These are phyloP conservation scores for Diarsia brunnea DNA, from an alignment of 2,888 invertebrate genomes.

Conservation along the genomic window DNA sequence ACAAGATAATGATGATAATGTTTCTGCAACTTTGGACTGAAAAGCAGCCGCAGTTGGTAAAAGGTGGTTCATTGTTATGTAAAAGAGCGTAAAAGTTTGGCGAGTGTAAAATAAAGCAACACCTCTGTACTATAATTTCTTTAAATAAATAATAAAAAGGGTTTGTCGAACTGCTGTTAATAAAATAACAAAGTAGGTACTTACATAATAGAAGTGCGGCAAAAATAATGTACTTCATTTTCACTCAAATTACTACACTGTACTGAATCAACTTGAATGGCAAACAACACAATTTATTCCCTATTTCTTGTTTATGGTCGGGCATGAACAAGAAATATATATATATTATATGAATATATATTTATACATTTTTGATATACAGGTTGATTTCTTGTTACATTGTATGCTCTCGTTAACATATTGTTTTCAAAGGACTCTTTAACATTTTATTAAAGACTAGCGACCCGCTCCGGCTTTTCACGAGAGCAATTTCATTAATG, in stretches of 20 bases:
- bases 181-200: constrained; percentile 12
- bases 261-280: constrained; percentile 8
- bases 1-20: background rate
- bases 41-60: too few relatives aligned
- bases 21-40: too few relatives aligned
- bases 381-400: constrained; percentile 26
- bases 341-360: constrained; percentile 6
- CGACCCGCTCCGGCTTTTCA: too few relatives aligned
- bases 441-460: too few relatives aligned
- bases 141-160: too few relatives aligned
- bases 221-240: constrained; percentile 30
- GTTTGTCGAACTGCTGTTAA: background rate
- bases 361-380: constrained; percentile 24
- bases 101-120: too few relatives aligned
- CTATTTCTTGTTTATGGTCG: constrained; percentile 22
- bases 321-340: constrained; percentile 16
- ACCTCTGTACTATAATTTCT: too few relatives aligned
- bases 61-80: too few relatives aligned
- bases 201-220: constrained; percentile 32
- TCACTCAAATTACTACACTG: background rate
- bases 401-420: background rate
- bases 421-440: too few relatives aligned
- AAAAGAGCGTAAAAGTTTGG: too few relatives aligned
- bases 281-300: constrained; percentile 24
- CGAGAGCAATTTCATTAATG: too few relatives aligned